Evolutionary conservation across 2,797 vertebrate species (phyloP).

Genomic region (Molossus alvarezi): DNA sequence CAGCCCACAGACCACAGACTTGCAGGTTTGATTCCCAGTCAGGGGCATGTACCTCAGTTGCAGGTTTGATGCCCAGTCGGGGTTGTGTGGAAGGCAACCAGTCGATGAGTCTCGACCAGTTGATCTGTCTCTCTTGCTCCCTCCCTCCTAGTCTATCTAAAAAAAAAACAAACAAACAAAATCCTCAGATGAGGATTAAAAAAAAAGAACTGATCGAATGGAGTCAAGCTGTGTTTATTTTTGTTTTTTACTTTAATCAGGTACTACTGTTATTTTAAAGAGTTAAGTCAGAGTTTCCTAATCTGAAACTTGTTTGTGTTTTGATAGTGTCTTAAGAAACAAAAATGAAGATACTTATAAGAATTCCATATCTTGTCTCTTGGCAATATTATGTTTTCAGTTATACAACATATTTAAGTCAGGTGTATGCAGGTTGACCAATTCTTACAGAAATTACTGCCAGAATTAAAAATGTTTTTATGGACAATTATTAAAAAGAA

Average conservation of each 20-base stretch:
- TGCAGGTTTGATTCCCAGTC: too few relatives aligned
- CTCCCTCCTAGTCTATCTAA: too few relatives aligned
- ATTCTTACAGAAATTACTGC: constrained; percentile 59
- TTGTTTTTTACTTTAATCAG: constrained; percentile 53
- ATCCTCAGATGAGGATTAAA: too few relatives aligned
- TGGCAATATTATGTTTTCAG: constrained; percentile 56
- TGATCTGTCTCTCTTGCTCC: too few relatives aligned
- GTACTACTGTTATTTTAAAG: constrained; percentile 47
- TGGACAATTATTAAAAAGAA: constrained; percentile 61
- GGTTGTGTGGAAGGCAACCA: too few relatives aligned
- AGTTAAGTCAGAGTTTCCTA: constrained; percentile 42
- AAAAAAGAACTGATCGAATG: constrained; percentile 44
- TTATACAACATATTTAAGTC: constrained; percentile 56
- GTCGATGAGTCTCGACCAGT: too few relatives aligned
- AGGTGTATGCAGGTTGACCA: background rate
- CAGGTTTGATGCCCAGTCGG: too few relatives aligned
- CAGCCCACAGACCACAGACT: too few relatives aligned
- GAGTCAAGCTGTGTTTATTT: background rate
- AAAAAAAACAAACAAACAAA: too few relatives aligned
- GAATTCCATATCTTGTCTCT: constrained; percentile 27
- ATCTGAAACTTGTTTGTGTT: constrained; percentile 41
- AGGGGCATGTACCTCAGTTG: too few relatives aligned
- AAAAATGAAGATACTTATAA: constrained; percentile 70
- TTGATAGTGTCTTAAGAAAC: constrained; percentile 34
- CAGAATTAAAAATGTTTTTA: constrained; percentile 58